Evolutionary conservation across 2,888 invertebrate species (phyloP).

Genomic region (Acronicta aceris): DNA sequence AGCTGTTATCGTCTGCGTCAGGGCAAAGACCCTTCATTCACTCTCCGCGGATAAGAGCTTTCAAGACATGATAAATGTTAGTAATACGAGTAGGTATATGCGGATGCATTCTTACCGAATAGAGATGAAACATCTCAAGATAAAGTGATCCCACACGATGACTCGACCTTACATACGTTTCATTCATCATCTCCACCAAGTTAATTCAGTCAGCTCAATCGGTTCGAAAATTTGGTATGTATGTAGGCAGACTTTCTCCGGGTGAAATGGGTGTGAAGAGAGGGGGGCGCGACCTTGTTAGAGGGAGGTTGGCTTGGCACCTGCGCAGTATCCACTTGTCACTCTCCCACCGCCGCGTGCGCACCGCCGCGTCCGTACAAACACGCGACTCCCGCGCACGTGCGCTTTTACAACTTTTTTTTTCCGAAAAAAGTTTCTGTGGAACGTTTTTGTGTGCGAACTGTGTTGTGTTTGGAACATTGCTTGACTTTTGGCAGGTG

Average conservation of each 20-base stretch:
- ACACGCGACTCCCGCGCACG: conserved; percentile 73
- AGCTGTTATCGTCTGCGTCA: too few relatives aligned
- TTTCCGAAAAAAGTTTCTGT: conserved; percentile 58
- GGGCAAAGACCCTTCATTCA: too few relatives aligned
- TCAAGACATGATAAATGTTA: too few relatives aligned
- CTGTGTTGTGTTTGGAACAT: conserved; percentile 73
- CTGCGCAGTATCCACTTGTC: conserved; percentile 86
- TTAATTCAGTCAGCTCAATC: conserved; percentile 80
- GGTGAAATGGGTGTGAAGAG: conserved; percentile 83
- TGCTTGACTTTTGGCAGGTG: conserved; percentile 65
- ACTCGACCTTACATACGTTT: conserved; percentile 63
- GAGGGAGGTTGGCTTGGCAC: conserved; percentile 85
- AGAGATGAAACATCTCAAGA: conserved; percentile 38
- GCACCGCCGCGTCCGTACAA: conserved; percentile 77
- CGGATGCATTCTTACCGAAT: conserved; percentile 22
- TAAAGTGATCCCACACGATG: conserved; percentile 57
- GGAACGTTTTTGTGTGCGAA: conserved; percentile 76
- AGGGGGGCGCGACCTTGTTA: conserved; percentile 87
- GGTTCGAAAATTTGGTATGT: conserved; percentile 88
- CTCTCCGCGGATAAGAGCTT: too few relatives aligned
- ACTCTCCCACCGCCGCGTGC: conserved; percentile 80
- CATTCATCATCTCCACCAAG: conserved; percentile 73
- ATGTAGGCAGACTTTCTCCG: conserved; percentile 89
- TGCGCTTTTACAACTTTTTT: conserved; percentile 61
- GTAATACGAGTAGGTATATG: background rate